These are phyloP conservation scores for Trematomus bernacchii DNA, from an alignment of 2,797 vertebrate species.

Conservation along the genomic window DNA sequence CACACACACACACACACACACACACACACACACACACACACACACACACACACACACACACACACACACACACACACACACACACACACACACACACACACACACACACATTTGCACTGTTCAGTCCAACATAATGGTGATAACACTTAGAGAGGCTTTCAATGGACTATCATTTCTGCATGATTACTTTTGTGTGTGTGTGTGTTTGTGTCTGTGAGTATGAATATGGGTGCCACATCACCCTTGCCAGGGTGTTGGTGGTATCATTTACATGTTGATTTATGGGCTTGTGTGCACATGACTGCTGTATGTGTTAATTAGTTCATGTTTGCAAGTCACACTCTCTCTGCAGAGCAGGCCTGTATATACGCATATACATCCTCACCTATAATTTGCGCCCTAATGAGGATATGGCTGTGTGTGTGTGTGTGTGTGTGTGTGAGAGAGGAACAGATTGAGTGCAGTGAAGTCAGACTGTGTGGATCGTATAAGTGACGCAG, in stretches of 20 bases:
- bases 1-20: neutral
- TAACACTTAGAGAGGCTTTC: constrained; percentile 30
- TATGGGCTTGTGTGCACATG: constrained; percentile 56
- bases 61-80: neutral
- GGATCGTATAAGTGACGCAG: constrained; percentile 37
- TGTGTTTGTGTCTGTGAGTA: constrained; percentile 9
- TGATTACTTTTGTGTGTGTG: constrained; percentile 26
- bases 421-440: neutral
- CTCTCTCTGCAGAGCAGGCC: constrained; percentile 50
- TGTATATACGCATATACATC: constrained; percentile 2
- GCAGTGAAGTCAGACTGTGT: neutral
- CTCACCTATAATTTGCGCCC: constrained; percentile 21
- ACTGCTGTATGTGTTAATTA: constrained; percentile 67
- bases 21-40: neutral
- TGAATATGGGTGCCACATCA: constrained; percentile 18
- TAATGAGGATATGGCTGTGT: constrained; percentile 27
- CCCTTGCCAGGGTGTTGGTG: constrained; percentile 30
- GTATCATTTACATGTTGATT: constrained; percentile 58
- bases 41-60: too few species aligned
- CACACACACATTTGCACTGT: neutral
- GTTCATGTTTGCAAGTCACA: constrained; percentile 42
- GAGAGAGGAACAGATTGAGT: constrained; percentile 5
- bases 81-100: constrained; percentile 8
- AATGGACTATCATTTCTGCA: constrained; percentile 29
- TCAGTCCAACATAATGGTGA: constrained; percentile 3